A percentile compares a stretch with the other conserved stretches of the same genome.
Conservation (phyloP, 2,113 vertebrate species). For the Nesoenas mayeri region DNA sequence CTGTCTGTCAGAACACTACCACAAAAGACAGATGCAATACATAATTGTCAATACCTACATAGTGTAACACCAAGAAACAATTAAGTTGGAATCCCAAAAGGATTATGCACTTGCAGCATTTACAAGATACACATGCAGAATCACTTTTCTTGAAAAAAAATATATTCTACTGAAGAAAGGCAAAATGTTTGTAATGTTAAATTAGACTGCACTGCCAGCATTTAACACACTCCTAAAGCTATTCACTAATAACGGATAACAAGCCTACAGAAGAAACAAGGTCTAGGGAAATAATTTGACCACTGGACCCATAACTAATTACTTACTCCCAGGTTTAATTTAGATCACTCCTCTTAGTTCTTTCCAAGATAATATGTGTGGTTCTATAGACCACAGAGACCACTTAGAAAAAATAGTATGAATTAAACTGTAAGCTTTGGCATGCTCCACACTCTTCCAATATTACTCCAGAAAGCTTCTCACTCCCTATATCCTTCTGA, state of each 20-base stretch:
- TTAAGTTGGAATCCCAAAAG: not conserved
- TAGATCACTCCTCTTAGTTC: not conserved
- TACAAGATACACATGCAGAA: not conserved
- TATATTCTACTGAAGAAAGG: not conserved
- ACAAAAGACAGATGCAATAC: not conserved
- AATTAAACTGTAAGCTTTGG: not conserved
- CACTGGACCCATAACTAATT: not conserved
- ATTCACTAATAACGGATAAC: not conserved
- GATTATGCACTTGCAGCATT: not conserved
- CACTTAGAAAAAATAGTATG: not conserved
- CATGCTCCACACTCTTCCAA: not conserved
- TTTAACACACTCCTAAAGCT: not conserved
- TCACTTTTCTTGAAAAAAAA: not conserved
- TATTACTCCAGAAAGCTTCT: not conserved
- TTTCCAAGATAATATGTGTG: not conserved
- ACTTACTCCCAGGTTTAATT: not conserved
- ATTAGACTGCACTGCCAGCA: not conserved
- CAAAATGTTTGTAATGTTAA: not conserved
- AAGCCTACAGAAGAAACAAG: not conserved
- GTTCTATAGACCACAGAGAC: not conserved
- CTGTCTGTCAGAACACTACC: not conserved
- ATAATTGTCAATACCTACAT: not conserved
- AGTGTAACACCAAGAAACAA: not conserved
- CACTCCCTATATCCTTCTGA: not conserved
- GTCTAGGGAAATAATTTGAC: not conserved